Percentiles rank a stretch among this genome's conserved stretches.
Conservation (phyloP, 1,140 invertebrate genomes). For the Scaptomyza graminum region DNA sequence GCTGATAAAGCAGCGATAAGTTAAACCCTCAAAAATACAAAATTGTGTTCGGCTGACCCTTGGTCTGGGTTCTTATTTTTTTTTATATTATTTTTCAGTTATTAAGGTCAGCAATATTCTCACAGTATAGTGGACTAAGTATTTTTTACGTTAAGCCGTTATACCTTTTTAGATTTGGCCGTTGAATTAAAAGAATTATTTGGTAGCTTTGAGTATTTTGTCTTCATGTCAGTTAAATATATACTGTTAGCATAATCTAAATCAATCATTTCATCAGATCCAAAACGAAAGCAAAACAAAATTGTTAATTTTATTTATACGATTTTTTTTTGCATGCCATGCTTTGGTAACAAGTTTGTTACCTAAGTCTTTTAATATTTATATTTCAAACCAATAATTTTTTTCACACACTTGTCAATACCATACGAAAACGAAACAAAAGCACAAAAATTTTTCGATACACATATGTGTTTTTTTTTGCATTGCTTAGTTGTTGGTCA, state of each 20-base stretch:
- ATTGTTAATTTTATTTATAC: neutral
- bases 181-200: too few species aligned
- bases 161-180: too few species aligned
- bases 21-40: slow-evolving; percentile 11
- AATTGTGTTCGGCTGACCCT: slow-evolving; percentile 39
- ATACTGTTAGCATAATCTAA: too few species aligned
- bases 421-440: neutral
- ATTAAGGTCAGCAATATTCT: slow-evolving; percentile 2
- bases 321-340: neutral
- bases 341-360: slow-evolving; percentile 52
- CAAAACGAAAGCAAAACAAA: too few species aligned
- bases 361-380: slow-evolving; percentile 67
- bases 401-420: too few species aligned
- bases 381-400: too few species aligned
- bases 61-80: neutral
- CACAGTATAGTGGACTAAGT: neutral
- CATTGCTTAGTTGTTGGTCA: neutral
- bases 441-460: neutral
- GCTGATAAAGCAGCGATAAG: slow-evolving; percentile 48
- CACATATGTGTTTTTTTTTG: neutral
- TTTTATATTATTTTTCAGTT: too few species aligned
- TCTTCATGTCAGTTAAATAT: too few species aligned
- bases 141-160: too few species aligned
- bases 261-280: too few species aligned
- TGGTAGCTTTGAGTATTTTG: too few species aligned